These are phyloP conservation scores for Myxocyprinus asiaticus DNA, from an alignment of 2,113 vertebrate species.

Conservation along the genomic window DNA sequence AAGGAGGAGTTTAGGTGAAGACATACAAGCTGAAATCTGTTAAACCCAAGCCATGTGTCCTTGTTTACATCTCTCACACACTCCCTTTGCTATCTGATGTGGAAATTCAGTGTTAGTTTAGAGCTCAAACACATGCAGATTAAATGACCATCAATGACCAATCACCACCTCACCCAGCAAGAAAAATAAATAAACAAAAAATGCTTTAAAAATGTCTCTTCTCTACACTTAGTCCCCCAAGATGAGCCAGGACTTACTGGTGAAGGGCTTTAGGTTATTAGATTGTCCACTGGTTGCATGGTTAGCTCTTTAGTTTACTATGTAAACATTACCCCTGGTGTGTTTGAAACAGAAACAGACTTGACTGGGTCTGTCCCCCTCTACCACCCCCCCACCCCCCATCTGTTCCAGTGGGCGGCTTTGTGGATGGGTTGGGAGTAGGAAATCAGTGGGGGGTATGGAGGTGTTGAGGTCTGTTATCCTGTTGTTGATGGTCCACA, in stretches of 20 bases:
- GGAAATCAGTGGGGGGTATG: slow-evolving; percentile 67
- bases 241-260: slow-evolving; percentile 2
- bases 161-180: background rate
- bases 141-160: slow-evolving; percentile 14
- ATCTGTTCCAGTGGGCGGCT: slow-evolving; percentile 28
- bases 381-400: background rate
- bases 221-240: background rate
- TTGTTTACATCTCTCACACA: slow-evolving; percentile 30
- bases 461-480: slow-evolving; percentile 71
- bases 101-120: slow-evolving; percentile 21
- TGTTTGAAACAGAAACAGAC: slow-evolving; percentile 38
- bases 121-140: slow-evolving; percentile 25
- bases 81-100: slow-evolving; percentile 23
- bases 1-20: background rate
- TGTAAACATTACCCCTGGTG: slow-evolving; percentile 45
- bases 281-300: slow-evolving; percentile 8
- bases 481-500: slow-evolving; percentile 75
- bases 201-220: background rate
- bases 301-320: slow-evolving; percentile 48
- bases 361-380: background rate
- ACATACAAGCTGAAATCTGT: slow-evolving; percentile 27
- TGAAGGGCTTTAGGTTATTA: slow-evolving; percentile 36
- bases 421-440: slow-evolving; percentile 60
- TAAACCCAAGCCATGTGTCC: slow-evolving; percentile 42
- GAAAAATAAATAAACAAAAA: slow-evolving; percentile 21